Base-by-base conservation (phyloP, 2,888 invertebrate species). In the Nomada fabriciana region DNA sequence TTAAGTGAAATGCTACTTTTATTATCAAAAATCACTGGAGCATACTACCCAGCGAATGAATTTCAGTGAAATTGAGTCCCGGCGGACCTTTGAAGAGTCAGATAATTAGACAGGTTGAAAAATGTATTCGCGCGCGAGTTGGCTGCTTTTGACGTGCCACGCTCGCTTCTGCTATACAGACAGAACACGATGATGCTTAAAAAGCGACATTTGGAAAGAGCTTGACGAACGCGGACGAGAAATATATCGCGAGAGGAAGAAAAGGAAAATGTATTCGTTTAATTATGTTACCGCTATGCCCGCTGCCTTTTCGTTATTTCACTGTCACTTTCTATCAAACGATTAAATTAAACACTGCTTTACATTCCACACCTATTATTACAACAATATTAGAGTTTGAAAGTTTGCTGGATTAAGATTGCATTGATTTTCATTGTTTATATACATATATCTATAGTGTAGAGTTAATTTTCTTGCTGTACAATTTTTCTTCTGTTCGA, bases 41-140 rank as follows among this genome's bases (percentile, higher is more conserved):
- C 80, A 61, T 65, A 64, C 78, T 64, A 78, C 79, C 60, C 77
- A 57, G 36, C 61, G 81, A 84, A 89, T 88, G 87, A 88, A 89
- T 88, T 88, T 84, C 71, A 61, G 73, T 9, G 74, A 65, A 81
- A 82, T 76, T 89, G 86, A 87, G 89, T 84, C 75, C 81, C 65
- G 82, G 15, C 72, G 43, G 65, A 75, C 70, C 80, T 86, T 89
- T 76, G 80, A 77, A 80, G 77, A 80, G 78, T 64, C 64, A 47
- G 76, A 84, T 88, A 88, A 88, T 88, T 88, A 89, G 88, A 86
- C 86, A 86, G 87, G 73, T 80, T 88, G 87, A 87, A 88, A 87
- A 87, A 88, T 87, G 87, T 85, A 80, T 83, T 82, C 70, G 60
- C 82, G 76, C 67, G 77, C 78, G 65, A 67, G 57, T 67, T 65